Evolutionary conservation across 1,140 invertebrate genomes (phyloP), one percentile per base, ranked within the genome.

Genomic region (Coelopa frigida): DNA sequence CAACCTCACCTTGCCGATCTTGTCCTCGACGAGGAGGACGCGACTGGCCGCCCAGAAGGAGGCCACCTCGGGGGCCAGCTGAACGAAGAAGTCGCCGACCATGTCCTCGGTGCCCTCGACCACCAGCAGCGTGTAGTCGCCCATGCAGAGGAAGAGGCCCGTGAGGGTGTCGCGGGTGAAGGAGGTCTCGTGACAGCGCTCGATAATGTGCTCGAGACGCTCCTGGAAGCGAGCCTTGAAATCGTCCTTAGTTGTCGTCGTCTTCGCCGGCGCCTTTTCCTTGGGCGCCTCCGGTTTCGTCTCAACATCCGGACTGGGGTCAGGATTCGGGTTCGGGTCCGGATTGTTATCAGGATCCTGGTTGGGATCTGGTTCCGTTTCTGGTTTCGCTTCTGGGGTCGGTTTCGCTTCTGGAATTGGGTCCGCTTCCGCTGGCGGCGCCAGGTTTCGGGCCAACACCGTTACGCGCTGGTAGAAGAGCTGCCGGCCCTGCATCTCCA

Each of bases 401-500:
- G n/a, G 23, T 12, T 4, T 7, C 7, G 11, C 35, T 12, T 24
- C 35, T 36, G 20, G 21, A 1, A 23, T 14, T 27, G 8, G 27
- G 15, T 24, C 8, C 23, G 12, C 27, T 39, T 39, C 39, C 2
- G 11, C 23, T 20, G 35, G 17, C 23, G 36, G 31, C 18, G 27
- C 2, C 8, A 50, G 33, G 32, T 66, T 66, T 15, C 60, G 58
- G 39, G 62, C 62, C 26, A 66, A 43, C 8, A 66, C 57, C 8
- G 53, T 65, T 7, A 66, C 55, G 14, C 62, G 59, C 22, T 66
- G 62, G 26, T 61, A 66, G 27, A 62, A 66, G 14, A 60, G 54
- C 14, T 56, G 56, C 2, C 59, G 58, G 2, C 49, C 43, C 53
- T 53, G 54, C 0, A 44, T 33, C 3, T 44, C n/a, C 20, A 66